Evolutionary conservation across 2,888 invertebrate genomes (phyloP), one percentile per base, ranked within the genome.

Genomic region (Tiliacea citrago): DNA sequence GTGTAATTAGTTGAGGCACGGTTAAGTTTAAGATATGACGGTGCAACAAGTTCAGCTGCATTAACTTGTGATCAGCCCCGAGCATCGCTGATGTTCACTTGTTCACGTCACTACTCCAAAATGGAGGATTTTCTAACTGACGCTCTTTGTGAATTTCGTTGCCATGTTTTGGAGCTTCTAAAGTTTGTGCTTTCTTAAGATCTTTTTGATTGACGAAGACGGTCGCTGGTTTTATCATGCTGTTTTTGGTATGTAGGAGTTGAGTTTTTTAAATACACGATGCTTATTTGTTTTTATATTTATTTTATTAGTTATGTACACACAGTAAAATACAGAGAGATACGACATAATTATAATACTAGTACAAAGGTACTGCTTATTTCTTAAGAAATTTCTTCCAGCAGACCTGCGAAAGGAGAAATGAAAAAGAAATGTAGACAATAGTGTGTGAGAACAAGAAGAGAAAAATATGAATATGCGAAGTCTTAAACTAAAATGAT

Each of bases 1-100:
- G 83, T 89, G 90, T 92, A 93, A 93, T 93, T 93, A 92, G 91
- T 89, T 91, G 85, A 90, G 86, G 87, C 88, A 90, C 58, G 72
- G 69, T 70, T 84, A 82, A 91, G 92, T 92, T 92, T 92, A 90
- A 91, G 90, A 90, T 91, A 89, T 89, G 91, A 88, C 89, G 88
- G 88, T 90, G 91, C 90, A 88, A 88, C 88, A 91, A 90, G 90
- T 92, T 90, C 82, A 82, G 51, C 80, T 90, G 90, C 90, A 92
- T 91, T 92, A 92, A 91, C 89, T 93, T 90, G 88, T 86, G 90
- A 92, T 92, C 88, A 87, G 90, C 93, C 90, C 68, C 77, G 81
- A 86, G 92, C 91, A 79, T 71, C 86, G 88, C 82, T 89, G 87
- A 83, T 86, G 86, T 73, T 70, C 79, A 82, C 63, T 79, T 79